Percentiles rank a stretch among this genome's conserved stretches.
Evolutionary conservation across 2,888 invertebrate genomes (phyloP).

Genomic region (Mantis religiosa): DNA sequence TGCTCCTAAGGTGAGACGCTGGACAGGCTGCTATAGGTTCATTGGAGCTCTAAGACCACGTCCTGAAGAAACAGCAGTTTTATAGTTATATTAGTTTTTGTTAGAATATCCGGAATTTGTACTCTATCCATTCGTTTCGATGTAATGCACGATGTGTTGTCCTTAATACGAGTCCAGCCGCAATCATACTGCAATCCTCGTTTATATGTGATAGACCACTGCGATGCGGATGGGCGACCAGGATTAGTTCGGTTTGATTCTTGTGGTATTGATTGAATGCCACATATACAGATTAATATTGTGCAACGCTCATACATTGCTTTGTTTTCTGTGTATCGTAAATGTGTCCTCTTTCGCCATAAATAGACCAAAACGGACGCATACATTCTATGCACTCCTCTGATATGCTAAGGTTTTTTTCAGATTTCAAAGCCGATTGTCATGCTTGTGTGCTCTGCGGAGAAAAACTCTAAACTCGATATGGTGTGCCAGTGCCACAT

Average conservation of each 20-base stretch:
- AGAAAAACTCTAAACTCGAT: too few relatives aligned
- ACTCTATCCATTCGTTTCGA: too few relatives aligned
- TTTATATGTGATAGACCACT: neutral
- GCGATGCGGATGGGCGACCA: neutral
- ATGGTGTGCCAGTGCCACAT: too few relatives aligned
- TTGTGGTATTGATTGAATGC: neutral
- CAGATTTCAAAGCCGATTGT: neutral
- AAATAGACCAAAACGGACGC: neutral
- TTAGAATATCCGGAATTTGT: too few relatives aligned
- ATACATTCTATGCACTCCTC: neutral
- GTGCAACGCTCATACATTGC: neutral
- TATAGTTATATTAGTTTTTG: too few relatives aligned
- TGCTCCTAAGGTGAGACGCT: too few relatives aligned
- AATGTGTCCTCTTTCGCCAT: neutral
- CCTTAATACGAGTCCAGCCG: too few relatives aligned
- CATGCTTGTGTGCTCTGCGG: neutral
- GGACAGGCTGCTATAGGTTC: too few relatives aligned
- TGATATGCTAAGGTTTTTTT: neutral
- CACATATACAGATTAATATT: neutral
- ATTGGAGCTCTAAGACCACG: too few relatives aligned
- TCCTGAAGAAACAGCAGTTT: too few relatives aligned
- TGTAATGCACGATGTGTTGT: too few relatives aligned
- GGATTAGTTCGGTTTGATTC: neutral
- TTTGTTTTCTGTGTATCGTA: neutral
- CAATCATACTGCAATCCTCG: too few relatives aligned